Base-by-base conservation (phyloP, 2,888 invertebrate species). In the Odontocerum albicorne region DNA sequence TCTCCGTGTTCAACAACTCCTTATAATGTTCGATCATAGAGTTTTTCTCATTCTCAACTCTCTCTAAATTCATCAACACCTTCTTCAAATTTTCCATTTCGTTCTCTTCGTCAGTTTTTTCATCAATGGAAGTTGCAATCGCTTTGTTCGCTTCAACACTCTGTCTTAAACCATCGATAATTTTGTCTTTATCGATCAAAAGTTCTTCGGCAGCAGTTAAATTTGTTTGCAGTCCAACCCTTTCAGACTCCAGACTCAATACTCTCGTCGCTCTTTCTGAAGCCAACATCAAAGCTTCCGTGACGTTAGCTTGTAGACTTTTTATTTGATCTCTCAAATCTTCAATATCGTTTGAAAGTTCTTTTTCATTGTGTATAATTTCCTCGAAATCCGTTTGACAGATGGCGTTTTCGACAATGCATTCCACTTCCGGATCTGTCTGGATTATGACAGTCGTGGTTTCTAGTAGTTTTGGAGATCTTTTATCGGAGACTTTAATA, bases 1-100 rank as follows among this genome's bases (percentile, higher is more conserved):
- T 73, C 68, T 84, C 83, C 54, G 72, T 76, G 19, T 67, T 69
- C 36, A 81, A 63, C 27, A 81, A 63, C 59, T 73, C 71, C 62
- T 81, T 80, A 62, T 77, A 81, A 66, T 82, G 77, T 45, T 70
- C 68, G n/a, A 71, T 63, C 12, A 75, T 65, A 10, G 62, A 60
- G 53, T 70, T 69, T 65, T 77, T 77, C 54, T 79, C 77, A 16
- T 66, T 67, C 66, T 81, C 77, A 43, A 77, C 64, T 55, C 74
- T 70, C 57, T 72, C 70, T 1, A 74, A 60, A 10, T 72, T 68
- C 22, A 66, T 57, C 31, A 81, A 57, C 52, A 81, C 69, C 17
- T 62, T 63, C 13, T 63, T 64, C 42, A 69, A 52, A 44, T 65
- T 64, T 15, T 70, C 68, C n/a, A 68, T 46, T 63, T 68, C 67